Evolutionary conservation across 2,888 invertebrate genomes (phyloP).

Genomic region (Macaria notata): DNA sequence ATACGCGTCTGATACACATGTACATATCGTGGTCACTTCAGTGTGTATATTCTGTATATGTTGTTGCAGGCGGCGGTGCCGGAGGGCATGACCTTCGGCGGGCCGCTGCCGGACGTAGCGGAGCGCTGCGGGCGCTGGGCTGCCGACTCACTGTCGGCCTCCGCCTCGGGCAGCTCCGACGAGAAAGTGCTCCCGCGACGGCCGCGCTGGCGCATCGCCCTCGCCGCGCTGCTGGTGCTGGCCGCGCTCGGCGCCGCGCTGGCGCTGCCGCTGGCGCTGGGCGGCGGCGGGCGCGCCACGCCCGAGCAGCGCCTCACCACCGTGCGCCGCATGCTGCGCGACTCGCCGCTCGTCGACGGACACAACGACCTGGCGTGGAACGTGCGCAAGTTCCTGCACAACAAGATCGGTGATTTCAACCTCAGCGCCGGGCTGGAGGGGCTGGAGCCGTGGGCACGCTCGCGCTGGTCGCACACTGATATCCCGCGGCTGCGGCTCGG

Average conservation of each 20-base stretch:
- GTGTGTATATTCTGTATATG: too few relatives aligned
- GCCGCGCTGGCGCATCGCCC: conserved; percentile 80
- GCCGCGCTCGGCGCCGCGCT: conserved; percentile 82
- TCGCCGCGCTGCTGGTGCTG: conserved; percentile 82
- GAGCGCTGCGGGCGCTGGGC: conserved; percentile 80
- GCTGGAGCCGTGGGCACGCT: conserved; percentile 91
- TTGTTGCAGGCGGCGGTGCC: conserved; percentile 75
- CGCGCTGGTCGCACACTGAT: conserved; percentile 96
- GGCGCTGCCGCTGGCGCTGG: conserved; percentile 80
- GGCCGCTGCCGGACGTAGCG: conserved; percentile 78
- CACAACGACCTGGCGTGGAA: conserved; percentile 96
- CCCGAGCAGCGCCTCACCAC: conserved; percentile 85
- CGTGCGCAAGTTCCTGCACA: conserved; percentile 93
- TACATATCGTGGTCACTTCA: too few relatives aligned
- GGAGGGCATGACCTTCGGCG: conserved; percentile 77
- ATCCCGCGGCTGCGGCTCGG: conserved; percentile 92
- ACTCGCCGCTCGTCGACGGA: conserved; percentile 88
- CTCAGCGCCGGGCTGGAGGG: conserved; percentile 84
- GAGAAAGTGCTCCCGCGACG: conserved; percentile 78
- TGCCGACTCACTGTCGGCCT: conserved; percentile 74
- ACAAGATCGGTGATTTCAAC: conserved; percentile 87
- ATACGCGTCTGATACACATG: too few relatives aligned
- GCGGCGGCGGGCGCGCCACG: conserved; percentile 73
- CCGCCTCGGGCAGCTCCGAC: conserved; percentile 76
- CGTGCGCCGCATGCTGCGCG: conserved; percentile 84